These are phyloP conservation scores for Pammene aurita DNA, from an alignment of 2,888 invertebrate species.

Conservation along the genomic window DNA sequence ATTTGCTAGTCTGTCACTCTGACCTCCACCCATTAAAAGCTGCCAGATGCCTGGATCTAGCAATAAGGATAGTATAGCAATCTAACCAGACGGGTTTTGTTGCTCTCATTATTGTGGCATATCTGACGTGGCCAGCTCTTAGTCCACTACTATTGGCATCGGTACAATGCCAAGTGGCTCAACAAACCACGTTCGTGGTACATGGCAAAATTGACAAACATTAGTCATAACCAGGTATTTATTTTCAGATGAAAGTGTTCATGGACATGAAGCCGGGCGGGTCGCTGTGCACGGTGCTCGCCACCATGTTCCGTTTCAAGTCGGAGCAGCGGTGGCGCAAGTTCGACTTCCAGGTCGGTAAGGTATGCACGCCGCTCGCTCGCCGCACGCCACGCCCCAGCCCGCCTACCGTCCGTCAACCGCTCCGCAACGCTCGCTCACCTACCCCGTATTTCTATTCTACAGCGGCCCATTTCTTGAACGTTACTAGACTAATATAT, in stretches of 20 bases:
- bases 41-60: too few relatives aligned
- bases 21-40: too few relatives aligned
- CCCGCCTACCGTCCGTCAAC: constrained; percentile 59
- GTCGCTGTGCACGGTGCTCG: constrained; percentile 95
- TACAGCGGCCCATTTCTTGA: neutral
- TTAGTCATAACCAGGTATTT: neutral
- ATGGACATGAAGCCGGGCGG: constrained; percentile 98
- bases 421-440: constrained; percentile 50
- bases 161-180: too few relatives aligned
- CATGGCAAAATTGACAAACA: neutral
- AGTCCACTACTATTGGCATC: too few relatives aligned
- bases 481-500: neutral
- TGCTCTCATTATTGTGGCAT: too few relatives aligned
- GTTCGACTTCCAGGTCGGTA: constrained; percentile 95
- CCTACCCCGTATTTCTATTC: constrained; percentile 36
- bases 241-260: constrained; percentile 94
- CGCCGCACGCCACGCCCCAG: constrained; percentile 68
- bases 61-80: too few relatives aligned
- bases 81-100: too few relatives aligned
- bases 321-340: constrained; percentile 97
- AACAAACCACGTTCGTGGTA: too few relatives aligned
- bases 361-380: constrained; percentile 84
- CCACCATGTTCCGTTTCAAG: constrained; percentile 97
- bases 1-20: too few relatives aligned
- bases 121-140: too few relatives aligned